Evolutionary conservation across 2,113 vertebrate species (phyloP).

Genomic region (Podocnemis expansa): DNA sequence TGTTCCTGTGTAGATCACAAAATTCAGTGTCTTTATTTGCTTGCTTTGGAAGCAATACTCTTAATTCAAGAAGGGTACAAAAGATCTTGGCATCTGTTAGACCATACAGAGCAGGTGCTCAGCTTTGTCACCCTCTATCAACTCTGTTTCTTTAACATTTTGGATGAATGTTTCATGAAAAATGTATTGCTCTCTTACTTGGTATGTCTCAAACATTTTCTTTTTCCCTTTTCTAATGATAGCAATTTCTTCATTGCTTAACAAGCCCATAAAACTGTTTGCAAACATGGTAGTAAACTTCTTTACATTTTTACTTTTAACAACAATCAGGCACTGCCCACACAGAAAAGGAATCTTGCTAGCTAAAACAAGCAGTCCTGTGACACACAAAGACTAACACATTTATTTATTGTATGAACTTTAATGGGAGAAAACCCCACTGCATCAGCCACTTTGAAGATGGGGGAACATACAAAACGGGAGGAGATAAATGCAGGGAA

Average conservation of each 20-base stretch:
- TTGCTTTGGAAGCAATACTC: background rate
- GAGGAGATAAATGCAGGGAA: no score
- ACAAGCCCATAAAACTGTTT: background rate
- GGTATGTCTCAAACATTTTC: background rate
- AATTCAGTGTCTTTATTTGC: background rate
- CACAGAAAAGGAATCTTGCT: no score
- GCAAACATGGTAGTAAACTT: background rate
- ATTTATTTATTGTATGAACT: no score
- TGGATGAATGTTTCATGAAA: background rate
- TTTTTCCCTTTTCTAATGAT: background rate
- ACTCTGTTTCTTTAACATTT: background rate
- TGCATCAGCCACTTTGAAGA: no score
- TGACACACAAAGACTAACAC: no score
- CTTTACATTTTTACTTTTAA: background rate
- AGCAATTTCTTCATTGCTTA: background rate
- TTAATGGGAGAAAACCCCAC: no score
- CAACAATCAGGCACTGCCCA: no score
- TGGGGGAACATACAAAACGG: no score
- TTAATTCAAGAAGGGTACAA: background rate
- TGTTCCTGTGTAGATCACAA: background rate
- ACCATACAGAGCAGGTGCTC: background rate
- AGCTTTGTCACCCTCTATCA: background rate
- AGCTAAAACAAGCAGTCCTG: no score
- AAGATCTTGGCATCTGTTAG: background rate
- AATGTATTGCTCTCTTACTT: background rate